Evolutionary conservation across 2,888 invertebrate species (phyloP).

Genomic region (Drosophila nr. fundita): DNA sequence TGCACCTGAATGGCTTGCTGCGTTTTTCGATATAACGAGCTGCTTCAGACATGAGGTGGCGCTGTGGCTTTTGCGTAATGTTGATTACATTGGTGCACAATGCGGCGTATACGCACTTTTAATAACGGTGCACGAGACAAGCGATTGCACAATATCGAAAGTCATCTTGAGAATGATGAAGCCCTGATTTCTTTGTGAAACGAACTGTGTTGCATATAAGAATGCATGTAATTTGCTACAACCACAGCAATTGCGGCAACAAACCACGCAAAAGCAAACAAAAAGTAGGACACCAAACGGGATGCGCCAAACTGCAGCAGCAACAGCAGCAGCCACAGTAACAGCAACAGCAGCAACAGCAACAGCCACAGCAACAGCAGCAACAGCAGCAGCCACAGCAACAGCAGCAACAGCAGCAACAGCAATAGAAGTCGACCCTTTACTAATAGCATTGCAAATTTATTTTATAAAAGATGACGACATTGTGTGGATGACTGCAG

Average conservation of each 20-base stretch:
- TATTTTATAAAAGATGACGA: constrained; percentile 49
- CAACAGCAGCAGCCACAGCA: neutral
- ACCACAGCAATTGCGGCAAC: constrained; percentile 7
- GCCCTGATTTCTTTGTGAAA: constrained; percentile 1
- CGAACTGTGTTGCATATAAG: neutral
- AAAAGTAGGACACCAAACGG: constrained; percentile 2
- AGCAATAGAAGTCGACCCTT: constrained; percentile 21
- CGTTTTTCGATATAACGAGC: constrained; percentile 45
- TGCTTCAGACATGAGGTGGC: constrained; percentile 3
- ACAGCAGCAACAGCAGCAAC: neutral
- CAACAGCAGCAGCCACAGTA: neutral
- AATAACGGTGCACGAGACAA: constrained; percentile 36
- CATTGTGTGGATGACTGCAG: constrained; percentile 30
- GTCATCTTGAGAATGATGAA: constrained; percentile 1
- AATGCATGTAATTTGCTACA: neutral
- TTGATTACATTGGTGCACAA: constrained; percentile 30
- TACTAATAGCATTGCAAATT: constrained; percentile 43
- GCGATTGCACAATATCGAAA: constrained; percentile 16
- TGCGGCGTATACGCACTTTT: constrained; percentile 41
- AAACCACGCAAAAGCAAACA: constrained; percentile 5
- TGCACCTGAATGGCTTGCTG: constrained; percentile 49
- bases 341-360: neutral
- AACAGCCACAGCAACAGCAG: neutral
- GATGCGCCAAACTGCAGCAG: constrained; percentile 6
- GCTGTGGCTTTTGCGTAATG: constrained; percentile 26